Base-by-base conservation (phyloP, 2,888 invertebrate species). In the Pachycephus smyrnensis region DNA sequence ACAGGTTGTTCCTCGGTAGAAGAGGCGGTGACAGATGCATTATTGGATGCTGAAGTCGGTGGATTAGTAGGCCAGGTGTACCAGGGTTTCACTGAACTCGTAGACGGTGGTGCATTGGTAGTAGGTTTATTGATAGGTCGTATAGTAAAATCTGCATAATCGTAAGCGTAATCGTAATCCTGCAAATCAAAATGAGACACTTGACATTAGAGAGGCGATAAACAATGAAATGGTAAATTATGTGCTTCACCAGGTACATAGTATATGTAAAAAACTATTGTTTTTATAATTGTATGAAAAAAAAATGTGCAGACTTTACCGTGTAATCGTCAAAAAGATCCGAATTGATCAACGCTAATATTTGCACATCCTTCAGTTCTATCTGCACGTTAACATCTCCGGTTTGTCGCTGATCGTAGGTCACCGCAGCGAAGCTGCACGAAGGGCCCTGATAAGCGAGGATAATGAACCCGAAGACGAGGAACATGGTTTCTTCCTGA, bases 361-460 rank as follows among this genome's bases (percentile, higher is more conserved):
- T 94, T 87, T 95, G 94, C 82, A 97, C 93, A 91, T 96, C 95
- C 92, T 96, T 96, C 82, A 97, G 92, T 90, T 95, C 95, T 82
- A 97, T 93, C 88, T 96, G 96, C 83, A 97, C 94, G 91, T 97
- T 97, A 84, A 95, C 93, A 85, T 96, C 95, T 32, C 97, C 97
- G 4, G 94, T 94, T 92, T 97, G 97, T 73, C 95, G 94, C 91
- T 97, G 96, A 90, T 97, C 96, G 91, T 92, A 93, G 78, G 88
- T 90, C 73, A 87, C 86, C 11, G 88, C 77, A 15, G 88, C 32
- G 33, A 93, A 93, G 92, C 92, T 92, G 92, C 77, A 80, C 11
- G 77, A 69, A 40, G 71, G 33, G 12, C 76, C 75, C 81, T 79
- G 80, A 78, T 71, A 77, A 88, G 92, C 90, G 89, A 92, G 90